Percentiles rank a stretch among this genome's conserved stretches.
Conservation (phyloP, 2,888 invertebrate genomes). For the Agrotis ipsilon region DNA sequence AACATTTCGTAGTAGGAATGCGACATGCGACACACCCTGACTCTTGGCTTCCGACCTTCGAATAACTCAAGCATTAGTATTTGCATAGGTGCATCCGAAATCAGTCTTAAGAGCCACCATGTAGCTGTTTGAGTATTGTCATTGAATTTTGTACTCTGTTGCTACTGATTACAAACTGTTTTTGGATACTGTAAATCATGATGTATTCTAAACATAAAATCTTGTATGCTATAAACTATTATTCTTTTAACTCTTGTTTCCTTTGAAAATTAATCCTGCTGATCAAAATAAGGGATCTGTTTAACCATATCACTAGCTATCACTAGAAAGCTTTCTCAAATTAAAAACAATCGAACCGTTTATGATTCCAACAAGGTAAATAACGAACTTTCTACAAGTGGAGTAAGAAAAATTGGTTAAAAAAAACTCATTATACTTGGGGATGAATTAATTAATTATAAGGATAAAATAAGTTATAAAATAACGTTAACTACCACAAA, state of each 20-base stretch:
- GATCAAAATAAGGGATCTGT: neutral
- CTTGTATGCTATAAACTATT: too few relatives aligned
- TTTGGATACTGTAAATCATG: neutral
- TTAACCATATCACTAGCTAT: too few relatives aligned
- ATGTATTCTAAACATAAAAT: too few relatives aligned
- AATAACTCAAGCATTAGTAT: constrained; percentile 72
- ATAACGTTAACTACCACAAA: constrained; percentile 6
- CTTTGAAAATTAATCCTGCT: neutral
- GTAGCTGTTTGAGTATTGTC: constrained; percentile 1
- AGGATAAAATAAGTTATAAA: neutral
- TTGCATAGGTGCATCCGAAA: constrained; percentile 79
- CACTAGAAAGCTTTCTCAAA: constrained; percentile 30
- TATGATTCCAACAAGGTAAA: constrained; percentile 6
- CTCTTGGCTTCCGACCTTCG: constrained; percentile 66
- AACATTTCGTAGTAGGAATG: constrained; percentile 55
- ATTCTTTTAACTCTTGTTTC: too few relatives aligned
- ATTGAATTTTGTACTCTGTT: constrained; percentile 34
- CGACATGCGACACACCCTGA: constrained; percentile 58
- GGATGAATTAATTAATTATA: neutral
- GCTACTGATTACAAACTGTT: constrained; percentile 1
- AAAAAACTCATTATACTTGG: neutral
- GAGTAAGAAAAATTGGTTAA: neutral
- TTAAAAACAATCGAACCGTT: constrained; percentile 18
- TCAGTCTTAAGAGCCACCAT: constrained; percentile 43
- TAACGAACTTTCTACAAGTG: constrained; percentile 13